Base-by-base conservation (phyloP, 30 jellyfish, hydroid and myxozoan species). In the Aurelia aurita region DNA sequence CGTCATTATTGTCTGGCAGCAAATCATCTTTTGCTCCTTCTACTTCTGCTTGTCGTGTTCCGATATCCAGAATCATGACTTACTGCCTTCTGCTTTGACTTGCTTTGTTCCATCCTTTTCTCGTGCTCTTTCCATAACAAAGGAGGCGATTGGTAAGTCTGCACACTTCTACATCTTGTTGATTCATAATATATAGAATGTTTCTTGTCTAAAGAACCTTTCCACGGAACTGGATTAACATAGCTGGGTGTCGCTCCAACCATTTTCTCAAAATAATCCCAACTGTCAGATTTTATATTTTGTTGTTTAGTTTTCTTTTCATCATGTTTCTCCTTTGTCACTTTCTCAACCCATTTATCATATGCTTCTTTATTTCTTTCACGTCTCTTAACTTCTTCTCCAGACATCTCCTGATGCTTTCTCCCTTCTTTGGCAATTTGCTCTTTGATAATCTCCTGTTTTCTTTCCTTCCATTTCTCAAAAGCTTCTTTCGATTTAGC, bases 141-240 rank as follows among this genome's bases (percentile, higher is more conserved):
- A 3, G 97, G 97, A 5, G 97, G 97, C 49, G 97, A 89, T 23
- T 75, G 86, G 39, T 54, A 89, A 7, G 58, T 15, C 32, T 10
- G 2, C 11, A 23, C 59, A 15, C 45, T 85, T 16, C 57, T 45
- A 31, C 13, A 8, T 53, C 69, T 12, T 12, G 16, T 15, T 8
- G 58, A 28, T 39, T 39, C 15, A 15, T 6, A n/a, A 12, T 16
- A 12, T n/a, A 47, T 62, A 18, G 20, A 3, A 11, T 29, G 59
- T 39, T 32, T 27, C 12, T 65, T 23, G 27, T 70, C 87, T 13
- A 71, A 34, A 18, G 54, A 27, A 20, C 82, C 80, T 35, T 22
- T 81, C 97, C 97, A 89, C 6, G 97, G 97, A 23, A 47, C 72
- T 19, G 97, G 97, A 51, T 89, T 89, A 44, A 80, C 70, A 74